phyloP scores from a whole-genome alignment of 2,888 invertebrate genomes.

The Peribatodes rhomboidaria region DNA sequence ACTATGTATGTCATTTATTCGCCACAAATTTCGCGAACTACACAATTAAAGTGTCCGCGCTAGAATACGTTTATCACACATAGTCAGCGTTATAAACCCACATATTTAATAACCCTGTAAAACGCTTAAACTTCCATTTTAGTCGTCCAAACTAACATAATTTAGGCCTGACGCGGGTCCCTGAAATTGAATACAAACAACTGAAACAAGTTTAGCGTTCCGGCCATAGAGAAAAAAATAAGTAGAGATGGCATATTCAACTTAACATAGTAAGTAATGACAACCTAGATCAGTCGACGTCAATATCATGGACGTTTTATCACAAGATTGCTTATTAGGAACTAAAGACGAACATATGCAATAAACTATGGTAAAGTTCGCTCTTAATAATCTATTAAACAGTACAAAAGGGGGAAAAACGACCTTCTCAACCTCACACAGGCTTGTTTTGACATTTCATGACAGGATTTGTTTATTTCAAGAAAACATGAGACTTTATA shows the following conservation, averaged over 20 bases:
- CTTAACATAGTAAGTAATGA: background rate
- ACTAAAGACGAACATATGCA: too few species aligned
- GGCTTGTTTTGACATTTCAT: too few species aligned
- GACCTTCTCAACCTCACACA: too few species aligned
- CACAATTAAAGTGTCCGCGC: background rate
- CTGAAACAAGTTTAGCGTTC: constrained; percentile 11
- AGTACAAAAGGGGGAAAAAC: too few species aligned
- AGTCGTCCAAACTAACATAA: constrained; percentile 23
- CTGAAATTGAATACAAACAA: constrained; percentile 26
- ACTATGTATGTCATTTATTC: background rate
- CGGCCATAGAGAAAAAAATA: background rate
- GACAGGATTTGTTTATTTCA: too few species aligned
- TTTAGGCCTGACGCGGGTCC: constrained; percentile 18
- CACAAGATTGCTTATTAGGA: too few species aligned
- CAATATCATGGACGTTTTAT: too few species aligned
- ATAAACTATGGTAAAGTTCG: too few species aligned
- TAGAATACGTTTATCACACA: constrained; percentile 3
- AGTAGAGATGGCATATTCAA: background rate
- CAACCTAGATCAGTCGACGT: too few species aligned
- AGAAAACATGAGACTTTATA: too few species aligned
- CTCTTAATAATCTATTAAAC: too few species aligned
- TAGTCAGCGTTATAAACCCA: constrained; percentile 17
- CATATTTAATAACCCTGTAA: constrained; percentile 13
- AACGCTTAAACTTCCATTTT: constrained; percentile 24
- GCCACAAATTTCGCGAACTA: background rate